phyloP scores from a whole-genome alignment of 2,888 invertebrate species.

The Agapostemon virescens region DNA sequence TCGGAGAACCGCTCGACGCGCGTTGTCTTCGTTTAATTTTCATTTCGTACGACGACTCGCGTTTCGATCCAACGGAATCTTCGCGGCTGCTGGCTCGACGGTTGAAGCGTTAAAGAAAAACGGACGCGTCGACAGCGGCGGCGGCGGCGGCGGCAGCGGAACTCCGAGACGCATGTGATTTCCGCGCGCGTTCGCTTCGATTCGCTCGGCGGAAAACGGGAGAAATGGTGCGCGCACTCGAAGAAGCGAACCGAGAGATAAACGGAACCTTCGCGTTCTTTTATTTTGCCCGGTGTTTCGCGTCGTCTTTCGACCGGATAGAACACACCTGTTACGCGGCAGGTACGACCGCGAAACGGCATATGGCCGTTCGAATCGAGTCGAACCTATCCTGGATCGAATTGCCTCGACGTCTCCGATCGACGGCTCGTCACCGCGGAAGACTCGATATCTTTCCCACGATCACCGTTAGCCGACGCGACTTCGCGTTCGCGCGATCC shows the following conservation, averaged over 20 bases:
- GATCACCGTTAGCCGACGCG: background rate
- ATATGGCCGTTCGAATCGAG: conserved; percentile 33
- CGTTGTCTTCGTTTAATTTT: no score
- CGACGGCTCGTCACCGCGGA: background rate
- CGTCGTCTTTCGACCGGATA: background rate
- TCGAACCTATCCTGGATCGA: background rate
- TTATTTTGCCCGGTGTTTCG: background rate
- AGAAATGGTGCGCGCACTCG: background rate
- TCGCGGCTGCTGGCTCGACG: no score
- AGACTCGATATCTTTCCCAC: background rate
- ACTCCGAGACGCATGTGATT: conserved; percentile 59
- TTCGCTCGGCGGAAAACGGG: background rate
- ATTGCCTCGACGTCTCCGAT: background rate
- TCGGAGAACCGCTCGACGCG: no score
- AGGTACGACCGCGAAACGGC: background rate
- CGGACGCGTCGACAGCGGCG: no score
- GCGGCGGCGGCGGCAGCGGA: no score
- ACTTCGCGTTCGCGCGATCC: background rate
- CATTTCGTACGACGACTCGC: no score
- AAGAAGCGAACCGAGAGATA: background rate
- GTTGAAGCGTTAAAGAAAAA: no score
- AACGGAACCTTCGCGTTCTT: background rate
- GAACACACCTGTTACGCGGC: conserved; percentile 24
- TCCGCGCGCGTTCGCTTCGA: background rate
- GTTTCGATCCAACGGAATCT: no score